These are phyloP conservation scores for Synchiropus splendidus DNA, from an alignment of 2,113 vertebrate species.

Conservation along the genomic window DNA sequence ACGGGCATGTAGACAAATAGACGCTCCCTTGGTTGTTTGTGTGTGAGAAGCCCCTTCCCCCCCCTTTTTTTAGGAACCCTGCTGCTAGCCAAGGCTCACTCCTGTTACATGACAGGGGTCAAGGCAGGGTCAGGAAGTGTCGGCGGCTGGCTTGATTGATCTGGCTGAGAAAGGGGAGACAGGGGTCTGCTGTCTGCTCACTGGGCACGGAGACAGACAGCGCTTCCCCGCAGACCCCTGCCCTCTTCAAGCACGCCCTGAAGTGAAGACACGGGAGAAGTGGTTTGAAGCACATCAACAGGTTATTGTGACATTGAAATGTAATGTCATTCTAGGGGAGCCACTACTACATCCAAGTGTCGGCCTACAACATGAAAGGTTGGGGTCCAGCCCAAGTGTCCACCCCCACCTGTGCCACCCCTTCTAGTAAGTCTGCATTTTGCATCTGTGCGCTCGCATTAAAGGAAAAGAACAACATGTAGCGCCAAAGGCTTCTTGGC, in stretches of 20 bases:
- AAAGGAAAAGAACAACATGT: constrained; percentile 7
- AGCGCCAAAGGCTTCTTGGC: constrained; percentile 1
- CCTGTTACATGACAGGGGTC: constrained; percentile 56
- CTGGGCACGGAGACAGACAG: constrained; percentile 29
- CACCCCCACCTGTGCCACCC: constrained; percentile 69
- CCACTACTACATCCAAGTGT: constrained; percentile 75
- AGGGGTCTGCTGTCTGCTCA: constrained; percentile 39
- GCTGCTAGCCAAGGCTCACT: constrained; percentile 31
- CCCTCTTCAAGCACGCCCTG: neutral
- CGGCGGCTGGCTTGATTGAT: constrained; percentile 60
- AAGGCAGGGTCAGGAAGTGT: constrained; percentile 47
- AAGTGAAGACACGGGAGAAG: neutral
- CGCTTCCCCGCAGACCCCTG: constrained; percentile 2
- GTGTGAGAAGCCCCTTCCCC: constrained; percentile 28
- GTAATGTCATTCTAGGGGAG: constrained; percentile 65
- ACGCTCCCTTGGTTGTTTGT: constrained; percentile 40
- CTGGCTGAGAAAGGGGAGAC: constrained; percentile 57
- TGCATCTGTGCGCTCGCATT: constrained; percentile 4
- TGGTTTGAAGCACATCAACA: constrained; percentile 1
- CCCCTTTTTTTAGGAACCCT: constrained; percentile 19
- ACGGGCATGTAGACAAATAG: constrained; percentile 44
- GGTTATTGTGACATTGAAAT: too few species aligned
- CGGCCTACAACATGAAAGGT: constrained; percentile 89
- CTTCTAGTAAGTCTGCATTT: constrained; percentile 75
- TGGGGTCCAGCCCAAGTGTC: constrained; percentile 75